phyloP scores from a whole-genome alignment of 1,140 invertebrate species.

The Oncopeltus fasciatus region DNA sequence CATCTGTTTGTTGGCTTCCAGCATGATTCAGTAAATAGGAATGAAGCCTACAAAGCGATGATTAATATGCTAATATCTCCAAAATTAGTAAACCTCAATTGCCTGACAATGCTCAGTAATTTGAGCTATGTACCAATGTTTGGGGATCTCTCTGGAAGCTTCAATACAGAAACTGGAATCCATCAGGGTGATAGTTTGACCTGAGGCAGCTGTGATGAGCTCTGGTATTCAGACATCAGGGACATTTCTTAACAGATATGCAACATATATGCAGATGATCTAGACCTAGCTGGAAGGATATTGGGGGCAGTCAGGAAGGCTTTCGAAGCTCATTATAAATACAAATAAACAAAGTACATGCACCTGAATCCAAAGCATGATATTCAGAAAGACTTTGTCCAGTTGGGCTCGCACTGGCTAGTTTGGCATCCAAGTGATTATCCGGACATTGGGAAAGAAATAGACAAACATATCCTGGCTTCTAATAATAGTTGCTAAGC shows the following conservation, averaged over 20 bases:
- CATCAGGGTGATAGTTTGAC: background rate
- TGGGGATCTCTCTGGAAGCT: background rate
- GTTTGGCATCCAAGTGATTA: background rate
- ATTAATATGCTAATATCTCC: background rate
- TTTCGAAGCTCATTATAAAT: background rate
- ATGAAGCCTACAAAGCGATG: background rate
- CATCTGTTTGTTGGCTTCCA: background rate
- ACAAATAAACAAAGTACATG: background rate
- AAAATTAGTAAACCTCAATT: background rate
- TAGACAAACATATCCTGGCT: background rate
- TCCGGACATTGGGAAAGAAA: background rate
- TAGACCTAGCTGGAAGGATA: background rate
- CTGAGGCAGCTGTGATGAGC: background rate
- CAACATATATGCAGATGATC: background rate
- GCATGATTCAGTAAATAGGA: background rate
- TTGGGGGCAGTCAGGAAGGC: background rate
- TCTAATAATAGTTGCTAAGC: background rate
- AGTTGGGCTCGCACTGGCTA: background rate
- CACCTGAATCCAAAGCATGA: background rate
- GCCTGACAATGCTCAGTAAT: background rate
- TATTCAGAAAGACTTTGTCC: background rate
- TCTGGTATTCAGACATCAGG: background rate
- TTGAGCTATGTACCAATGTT: background rate
- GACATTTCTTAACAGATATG: background rate
- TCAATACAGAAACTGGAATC: background rate